phyloP scores from a whole-genome alignment of 2,113 vertebrate species.

The Microcebus lehilahytsara region DNA sequence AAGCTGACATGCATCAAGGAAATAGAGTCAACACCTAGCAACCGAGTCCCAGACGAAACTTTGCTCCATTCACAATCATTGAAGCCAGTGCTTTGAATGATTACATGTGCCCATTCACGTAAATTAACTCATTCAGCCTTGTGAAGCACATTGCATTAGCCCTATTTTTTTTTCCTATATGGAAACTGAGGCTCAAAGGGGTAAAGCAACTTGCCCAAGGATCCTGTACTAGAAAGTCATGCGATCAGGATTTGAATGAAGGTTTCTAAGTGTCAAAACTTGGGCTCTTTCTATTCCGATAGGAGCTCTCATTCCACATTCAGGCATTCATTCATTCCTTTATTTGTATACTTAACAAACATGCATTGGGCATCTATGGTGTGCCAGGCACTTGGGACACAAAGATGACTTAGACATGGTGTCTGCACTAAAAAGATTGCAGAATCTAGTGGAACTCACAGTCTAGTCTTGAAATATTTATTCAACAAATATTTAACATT shows the following conservation, averaged over 20 bases:
- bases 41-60: neutral
- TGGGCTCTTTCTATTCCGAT: neutral
- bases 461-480: slow-evolving; percentile 67
- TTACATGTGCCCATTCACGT: too few species aligned
- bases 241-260: neutral
- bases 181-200: neutral
- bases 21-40: neutral
- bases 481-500: slow-evolving; percentile 67
- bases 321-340: neutral
- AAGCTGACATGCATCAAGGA: neutral
- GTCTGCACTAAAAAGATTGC: slow-evolving; percentile 8
- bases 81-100: neutral
- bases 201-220: neutral
- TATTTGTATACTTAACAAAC: neutral
- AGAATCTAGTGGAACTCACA: slow-evolving; percentile 41
- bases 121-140: neutral
- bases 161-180: neutral
- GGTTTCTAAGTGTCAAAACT: neutral
- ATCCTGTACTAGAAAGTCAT: neutral
- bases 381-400: neutral
- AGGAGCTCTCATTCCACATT: neutral
- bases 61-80: neutral
- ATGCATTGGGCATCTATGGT: neutral
- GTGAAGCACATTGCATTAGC: neutral
- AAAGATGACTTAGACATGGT: neutral